Conservation (phyloP, 2,797 vertebrate species). For the Tinamus major region DNA sequence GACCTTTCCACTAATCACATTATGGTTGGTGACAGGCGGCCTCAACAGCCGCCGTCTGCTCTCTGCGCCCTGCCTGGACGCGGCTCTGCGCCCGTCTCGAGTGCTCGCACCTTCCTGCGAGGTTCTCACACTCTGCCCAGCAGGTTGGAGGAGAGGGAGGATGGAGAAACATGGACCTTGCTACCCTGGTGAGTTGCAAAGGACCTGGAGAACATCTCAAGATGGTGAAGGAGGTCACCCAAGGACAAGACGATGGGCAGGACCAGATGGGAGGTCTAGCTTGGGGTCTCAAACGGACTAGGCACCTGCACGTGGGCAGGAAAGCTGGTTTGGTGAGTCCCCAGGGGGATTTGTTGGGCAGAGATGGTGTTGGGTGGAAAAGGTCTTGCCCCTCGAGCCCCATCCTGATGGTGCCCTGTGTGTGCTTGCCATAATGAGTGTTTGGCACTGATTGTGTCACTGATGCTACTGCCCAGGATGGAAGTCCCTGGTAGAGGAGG, state of each 20-base stretch:
- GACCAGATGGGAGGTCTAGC: too few species aligned
- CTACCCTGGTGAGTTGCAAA: too few species aligned
- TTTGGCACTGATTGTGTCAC: not conserved
- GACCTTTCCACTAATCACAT: not conserved
- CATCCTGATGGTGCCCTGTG: not conserved
- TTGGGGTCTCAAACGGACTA: not conserved
- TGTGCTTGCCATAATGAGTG: fast-evolving
- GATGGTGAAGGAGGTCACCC: too few species aligned
- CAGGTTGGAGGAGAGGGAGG: fast-evolving
- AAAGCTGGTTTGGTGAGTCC: not conserved
- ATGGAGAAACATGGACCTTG: too few species aligned
- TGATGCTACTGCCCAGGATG: not conserved
- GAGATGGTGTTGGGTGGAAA: not conserved
- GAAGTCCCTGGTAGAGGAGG: not conserved
- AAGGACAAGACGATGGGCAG: too few species aligned
- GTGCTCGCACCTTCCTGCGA: too few species aligned
- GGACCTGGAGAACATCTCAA: too few species aligned
- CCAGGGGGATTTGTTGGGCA: not conserved
- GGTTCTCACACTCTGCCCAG: not conserved
- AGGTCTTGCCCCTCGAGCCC: not conserved
- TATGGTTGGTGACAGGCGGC: not conserved
- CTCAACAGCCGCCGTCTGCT: not conserved
- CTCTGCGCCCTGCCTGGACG: not conserved
- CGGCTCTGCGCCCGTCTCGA: too few species aligned
- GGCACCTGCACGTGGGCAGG: not conserved